A percentile compares a stretch with the other conserved stretches of the same genome.
Evolutionary conservation across 2,888 invertebrate species (phyloP).

Genomic region (Epirrita christyi): DNA sequence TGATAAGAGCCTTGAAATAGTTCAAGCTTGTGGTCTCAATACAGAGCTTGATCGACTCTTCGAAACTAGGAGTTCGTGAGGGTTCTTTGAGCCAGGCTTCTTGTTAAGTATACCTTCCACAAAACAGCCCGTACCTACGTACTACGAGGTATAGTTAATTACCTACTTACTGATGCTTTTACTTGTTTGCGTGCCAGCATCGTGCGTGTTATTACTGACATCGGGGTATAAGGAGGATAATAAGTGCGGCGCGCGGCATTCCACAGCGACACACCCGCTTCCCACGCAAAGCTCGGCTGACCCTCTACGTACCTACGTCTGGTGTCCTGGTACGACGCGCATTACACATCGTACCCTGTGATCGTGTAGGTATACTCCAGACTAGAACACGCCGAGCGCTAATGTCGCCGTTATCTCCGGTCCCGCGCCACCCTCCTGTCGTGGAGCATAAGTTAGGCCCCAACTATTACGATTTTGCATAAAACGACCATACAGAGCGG

Average conservation of each 20-base stretch:
- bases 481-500: slow-evolving; percentile 33
- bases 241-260: background rate
- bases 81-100: too few relatives aligned
- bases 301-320: slow-evolving; percentile 52
- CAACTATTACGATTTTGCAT: slow-evolving; percentile 42
- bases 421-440: slow-evolving; percentile 40
- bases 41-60: too few relatives aligned
- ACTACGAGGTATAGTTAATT: too few relatives aligned
- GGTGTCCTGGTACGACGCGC: slow-evolving; percentile 35
- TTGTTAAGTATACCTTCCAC: too few relatives aligned
- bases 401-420: slow-evolving; percentile 70
- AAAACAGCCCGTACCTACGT: background rate
- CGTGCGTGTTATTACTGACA: background rate
- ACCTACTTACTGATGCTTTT: background rate
- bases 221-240: slow-evolving; percentile 33
- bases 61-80: too few relatives aligned
- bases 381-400: slow-evolving; percentile 57
- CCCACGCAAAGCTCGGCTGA: slow-evolving; percentile 62
- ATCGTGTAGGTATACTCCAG: slow-evolving; percentile 55
- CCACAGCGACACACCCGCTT: slow-evolving; percentile 39
- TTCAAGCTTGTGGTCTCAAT: too few relatives aligned
- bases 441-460: slow-evolving; percentile 44
- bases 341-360: slow-evolving; percentile 54
- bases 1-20: too few relatives aligned
- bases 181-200: background rate